Base-by-base conservation (phyloP, 2,113 vertebrate species). In the Ciconia stormi region DNA sequence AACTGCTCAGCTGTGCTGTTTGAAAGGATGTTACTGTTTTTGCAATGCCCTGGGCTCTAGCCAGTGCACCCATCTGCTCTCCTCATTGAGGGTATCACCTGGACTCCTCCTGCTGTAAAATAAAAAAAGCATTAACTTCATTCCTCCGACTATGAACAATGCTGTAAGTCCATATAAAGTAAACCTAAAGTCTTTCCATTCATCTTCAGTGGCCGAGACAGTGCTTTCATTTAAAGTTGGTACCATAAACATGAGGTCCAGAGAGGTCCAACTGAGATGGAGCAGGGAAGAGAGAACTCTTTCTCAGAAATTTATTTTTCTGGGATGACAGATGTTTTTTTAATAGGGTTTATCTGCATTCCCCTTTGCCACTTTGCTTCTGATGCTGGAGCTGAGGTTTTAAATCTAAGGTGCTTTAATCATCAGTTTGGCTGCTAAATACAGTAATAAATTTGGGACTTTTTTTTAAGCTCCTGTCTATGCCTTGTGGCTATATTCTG, bases 391-490 rank as follows among this genome's bases (percentile, higher is more conserved):
- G 29, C 42, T 4, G 77, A 95, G 78, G 66, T 72, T 97, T 95
- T 95, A 95, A 92, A 95, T 95, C 91, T 82, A 22, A 91, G 73
- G 40, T 79, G 58, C 83, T 94, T 96, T 97, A 84, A 90, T 85
- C 91, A 93, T 97, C 70, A 55, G 34, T 82, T 95, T 85, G 84
- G 91, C 91, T 95, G 89, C 93, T 95, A 93, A 94, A 92, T 67
- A 38, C 42, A 74, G 69, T 67, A 81, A 92, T 93, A 97, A 90
- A 95, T 95, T 81, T 44, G 30, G n/a, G 42, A 23, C 12, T 44
- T 36, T 22, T 74, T 79, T 52, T 76, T 29, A 66, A 91, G 81
- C 66, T 88, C 71, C 70, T 85, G 5, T 65, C 49, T 85, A 0
- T 78, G 52, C 83, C 70, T 82, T 38, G 52, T 85, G 81, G 87